These are phyloP conservation scores for Mongoloraphidia duomilia DNA, from an alignment of 2,888 invertebrate species.

Conservation along the genomic window DNA sequence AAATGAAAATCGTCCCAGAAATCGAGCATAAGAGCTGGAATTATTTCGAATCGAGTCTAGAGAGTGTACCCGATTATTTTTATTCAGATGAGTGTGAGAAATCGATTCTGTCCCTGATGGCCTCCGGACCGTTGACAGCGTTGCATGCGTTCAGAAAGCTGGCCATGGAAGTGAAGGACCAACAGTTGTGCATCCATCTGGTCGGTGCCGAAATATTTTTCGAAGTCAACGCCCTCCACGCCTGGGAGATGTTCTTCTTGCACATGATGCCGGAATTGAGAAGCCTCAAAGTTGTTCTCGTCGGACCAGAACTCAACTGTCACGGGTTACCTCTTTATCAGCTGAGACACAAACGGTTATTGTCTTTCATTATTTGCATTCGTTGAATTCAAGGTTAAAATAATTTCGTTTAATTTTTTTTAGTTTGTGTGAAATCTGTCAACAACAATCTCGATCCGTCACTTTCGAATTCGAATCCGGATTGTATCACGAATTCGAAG, in stretches of 20 bases:
- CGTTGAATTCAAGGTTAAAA: not conserved
- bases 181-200: constrained; percentile 31
- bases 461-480: constrained; percentile 39
- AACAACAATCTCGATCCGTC: constrained; percentile 33
- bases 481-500: constrained; percentile 38
- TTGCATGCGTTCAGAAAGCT: constrained; percentile 37
- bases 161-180: constrained; percentile 12
- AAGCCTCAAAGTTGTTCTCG: constrained; percentile 41
- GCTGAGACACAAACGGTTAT: constrained; percentile 39
- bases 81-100: constrained; percentile 18
- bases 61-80: not conserved
- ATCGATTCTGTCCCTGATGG: constrained; percentile 46
- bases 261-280: constrained; percentile 44
- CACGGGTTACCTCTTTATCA: constrained; percentile 40
- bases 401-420: constrained; percentile 14
- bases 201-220: constrained; percentile 58
- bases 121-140: constrained; percentile 49
- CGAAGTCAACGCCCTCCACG: constrained; percentile 49
- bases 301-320: constrained; percentile 50
- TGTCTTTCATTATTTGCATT: not conserved
- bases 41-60: no score
- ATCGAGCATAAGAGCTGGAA: no score
- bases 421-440: constrained; percentile 40
- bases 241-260: constrained; percentile 57
- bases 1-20: no score